Conservation (phyloP, 1,140 invertebrate species). For the Laupala kohalensis region DNA sequence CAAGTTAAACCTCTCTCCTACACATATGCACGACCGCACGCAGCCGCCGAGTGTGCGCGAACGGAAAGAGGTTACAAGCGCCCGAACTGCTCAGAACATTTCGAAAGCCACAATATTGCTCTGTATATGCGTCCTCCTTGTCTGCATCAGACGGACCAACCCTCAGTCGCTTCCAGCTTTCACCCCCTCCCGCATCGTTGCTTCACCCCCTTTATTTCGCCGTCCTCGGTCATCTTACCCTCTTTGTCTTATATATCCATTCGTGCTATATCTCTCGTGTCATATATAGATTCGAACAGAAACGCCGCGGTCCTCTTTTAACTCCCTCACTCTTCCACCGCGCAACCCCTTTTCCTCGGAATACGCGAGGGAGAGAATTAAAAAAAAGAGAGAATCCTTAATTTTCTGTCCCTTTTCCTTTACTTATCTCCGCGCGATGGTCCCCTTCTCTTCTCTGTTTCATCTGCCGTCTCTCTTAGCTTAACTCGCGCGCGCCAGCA, state of each 20-base stretch:
- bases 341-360: too few species aligned
- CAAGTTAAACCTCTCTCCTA: not conserved
- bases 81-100: not conserved
- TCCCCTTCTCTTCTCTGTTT: not conserved
- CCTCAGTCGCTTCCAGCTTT: not conserved
- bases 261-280: not conserved
- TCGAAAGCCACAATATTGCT: not conserved
- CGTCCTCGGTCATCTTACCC: not conserved
- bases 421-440: not conserved
- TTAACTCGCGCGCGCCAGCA: too few species aligned
- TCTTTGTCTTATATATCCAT: not conserved
- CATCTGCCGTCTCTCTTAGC: not conserved
- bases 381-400: not conserved
- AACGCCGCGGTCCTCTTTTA: not conserved
- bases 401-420: not conserved
- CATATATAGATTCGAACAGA: not conserved
- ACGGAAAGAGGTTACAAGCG: not conserved
- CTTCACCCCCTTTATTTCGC: not conserved
- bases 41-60: not conserved
- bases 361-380: not conserved
- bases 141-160: not conserved
- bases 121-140: not conserved
- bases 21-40: too few species aligned
- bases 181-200: not conserved
- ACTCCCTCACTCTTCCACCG: too few species aligned